Conservation (phyloP, 2,113 vertebrate genomes). For the Sturnira hondurensis region DNA sequence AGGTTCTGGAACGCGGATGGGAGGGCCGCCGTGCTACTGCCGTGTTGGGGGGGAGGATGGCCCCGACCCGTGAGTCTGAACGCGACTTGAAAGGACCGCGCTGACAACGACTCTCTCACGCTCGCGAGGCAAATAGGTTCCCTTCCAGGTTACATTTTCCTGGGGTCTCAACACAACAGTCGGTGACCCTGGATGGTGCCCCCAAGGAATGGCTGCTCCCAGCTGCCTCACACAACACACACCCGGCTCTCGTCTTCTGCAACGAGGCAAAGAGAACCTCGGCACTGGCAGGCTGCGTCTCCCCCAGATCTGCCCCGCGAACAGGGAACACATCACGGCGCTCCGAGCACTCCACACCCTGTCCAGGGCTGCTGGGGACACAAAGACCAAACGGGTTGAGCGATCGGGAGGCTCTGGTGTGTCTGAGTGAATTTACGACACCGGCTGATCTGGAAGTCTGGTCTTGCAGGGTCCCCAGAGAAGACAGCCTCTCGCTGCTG, state of each 20-base stretch:
- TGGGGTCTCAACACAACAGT: background rate
- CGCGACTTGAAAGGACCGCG: background rate
- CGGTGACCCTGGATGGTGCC: background rate
- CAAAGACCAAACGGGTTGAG: background rate
- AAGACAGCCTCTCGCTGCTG: rapidly evolving
- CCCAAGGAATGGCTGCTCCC: background rate
- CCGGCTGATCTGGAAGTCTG: background rate
- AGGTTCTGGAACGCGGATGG: background rate
- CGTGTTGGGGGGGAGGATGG: background rate
- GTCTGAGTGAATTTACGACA: background rate
- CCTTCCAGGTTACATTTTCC: background rate
- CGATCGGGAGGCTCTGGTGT: background rate
- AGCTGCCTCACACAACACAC: background rate
- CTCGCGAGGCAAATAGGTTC: background rate
- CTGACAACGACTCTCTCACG: background rate
- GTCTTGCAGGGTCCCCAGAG: too few species aligned
- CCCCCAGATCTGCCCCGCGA: background rate
- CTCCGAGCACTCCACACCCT: background rate
- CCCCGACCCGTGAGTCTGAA: background rate
- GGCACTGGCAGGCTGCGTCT: background rate
- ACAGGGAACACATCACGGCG: background rate
- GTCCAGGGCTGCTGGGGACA: too few species aligned
- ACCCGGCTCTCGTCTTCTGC: background rate
- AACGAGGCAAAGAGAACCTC: background rate
- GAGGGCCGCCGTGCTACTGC: background rate